phyloP scores from a whole-genome alignment of 2,113 vertebrate species.

The Varanus komodoensis region DNA sequence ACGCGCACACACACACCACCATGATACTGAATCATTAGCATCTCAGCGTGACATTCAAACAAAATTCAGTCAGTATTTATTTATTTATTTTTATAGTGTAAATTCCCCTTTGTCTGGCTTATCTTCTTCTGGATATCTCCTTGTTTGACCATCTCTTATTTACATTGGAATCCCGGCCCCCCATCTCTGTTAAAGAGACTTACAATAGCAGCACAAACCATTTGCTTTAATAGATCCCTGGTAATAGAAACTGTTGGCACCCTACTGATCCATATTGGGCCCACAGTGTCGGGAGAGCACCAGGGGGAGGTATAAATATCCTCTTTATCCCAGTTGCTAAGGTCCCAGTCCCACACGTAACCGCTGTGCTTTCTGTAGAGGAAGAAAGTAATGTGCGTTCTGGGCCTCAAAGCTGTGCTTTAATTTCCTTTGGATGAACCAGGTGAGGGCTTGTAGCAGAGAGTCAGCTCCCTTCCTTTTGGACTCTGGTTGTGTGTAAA shows the following conservation, averaged over 20 bases:
- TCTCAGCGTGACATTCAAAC: neutral
- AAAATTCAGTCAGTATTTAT: neutral
- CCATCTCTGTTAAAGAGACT: neutral
- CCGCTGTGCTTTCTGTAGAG: no score
- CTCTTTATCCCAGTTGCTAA: no score
- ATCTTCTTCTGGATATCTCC: no score
- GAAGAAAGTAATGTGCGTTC: no score
- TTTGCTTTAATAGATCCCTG: no score
- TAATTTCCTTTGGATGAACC: neutral
- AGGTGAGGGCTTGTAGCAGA: neutral
- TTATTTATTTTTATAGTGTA: neutral
- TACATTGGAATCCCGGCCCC: no score
- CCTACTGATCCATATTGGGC: no score
- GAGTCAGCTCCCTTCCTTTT: neutral
- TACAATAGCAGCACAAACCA: neutral
- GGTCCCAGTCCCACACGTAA: no score
- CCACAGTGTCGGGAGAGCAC: no score
- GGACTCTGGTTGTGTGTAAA: neutral
- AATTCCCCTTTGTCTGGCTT: neutral
- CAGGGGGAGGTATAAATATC: no score
- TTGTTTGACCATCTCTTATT: neutral
- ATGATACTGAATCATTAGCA: neutral
- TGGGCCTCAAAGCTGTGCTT: neutral
- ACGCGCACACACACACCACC: no score
- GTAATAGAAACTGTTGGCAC: no score